Evolutionary conservation across 1,140 invertebrate genomes (phyloP), one percentile per base, ranked within the genome.

Genomic region (Phymorhynchus buccinoides): DNA sequence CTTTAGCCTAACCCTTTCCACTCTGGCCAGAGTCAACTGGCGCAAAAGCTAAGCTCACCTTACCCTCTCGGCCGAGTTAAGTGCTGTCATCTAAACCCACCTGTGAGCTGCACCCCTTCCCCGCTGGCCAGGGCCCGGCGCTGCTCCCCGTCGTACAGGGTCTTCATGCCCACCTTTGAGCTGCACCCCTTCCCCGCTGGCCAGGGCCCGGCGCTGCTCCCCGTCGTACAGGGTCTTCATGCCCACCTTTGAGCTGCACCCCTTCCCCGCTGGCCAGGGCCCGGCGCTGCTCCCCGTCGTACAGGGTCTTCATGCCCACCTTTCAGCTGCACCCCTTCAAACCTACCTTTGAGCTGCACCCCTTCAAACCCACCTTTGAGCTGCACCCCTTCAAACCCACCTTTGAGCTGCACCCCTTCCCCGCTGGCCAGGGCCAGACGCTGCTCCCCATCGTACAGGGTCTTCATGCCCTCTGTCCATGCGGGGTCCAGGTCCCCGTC

Each of bases 401-500:
- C 89, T 85, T 89, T 87, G 0, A 91, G 85, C 48, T 52, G 18
- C 30, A 93, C 85, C 32, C 82, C 86, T 30, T 90, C 89, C 30
- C 91, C 89, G 86, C 91, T 92, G 14, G 91, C 90, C 83, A 90
- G 83, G 0, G 89, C 89, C 30, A 92, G 82, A 35, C 87, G 86
- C 42, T 85, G 75, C 68, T 90, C 89, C 30, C 87, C 83, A 83
- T 92, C 92, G 80, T 92, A 85, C 68, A 93, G 39, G 0, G 91
- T 91, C 85, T 90, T 92, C 14, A 93, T 78, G 79, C 88, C 88
- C 30, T 93, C 92, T 9, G 90, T 90, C 92, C 92, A 93, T 3
- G 80, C 73, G 14, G 90, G 86, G 75, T 91, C 86, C 62, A 93
- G 85, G 80, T 90, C 88, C 12, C 93, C 93, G 86, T 93, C 93